Evolutionary conservation across 1,140 invertebrate species (phyloP).

Genomic region (Penaeus chinensis): DNA sequence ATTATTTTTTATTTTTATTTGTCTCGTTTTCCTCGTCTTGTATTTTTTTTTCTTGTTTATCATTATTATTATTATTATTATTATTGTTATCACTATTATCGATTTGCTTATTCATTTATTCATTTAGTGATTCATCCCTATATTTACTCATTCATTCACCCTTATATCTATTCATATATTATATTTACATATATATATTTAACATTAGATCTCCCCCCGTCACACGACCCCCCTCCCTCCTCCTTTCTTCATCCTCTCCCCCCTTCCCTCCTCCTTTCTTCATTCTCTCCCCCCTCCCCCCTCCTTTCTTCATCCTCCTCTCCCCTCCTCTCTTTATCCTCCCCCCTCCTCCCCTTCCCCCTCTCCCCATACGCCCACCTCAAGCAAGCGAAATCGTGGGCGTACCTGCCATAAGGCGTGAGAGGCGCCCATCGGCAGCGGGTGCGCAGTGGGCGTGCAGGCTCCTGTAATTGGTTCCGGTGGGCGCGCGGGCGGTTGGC

Average conservation of each 20-base stretch:
- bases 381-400: too few species aligned
- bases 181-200: too few species aligned
- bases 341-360: neutral
- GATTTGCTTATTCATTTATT: neutral
- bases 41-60: neutral
- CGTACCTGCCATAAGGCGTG: too few species aligned
- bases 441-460: too few species aligned
- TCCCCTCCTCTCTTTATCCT: neutral
- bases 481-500: too few species aligned
- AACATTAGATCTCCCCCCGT: too few species aligned
- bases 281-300: neutral
- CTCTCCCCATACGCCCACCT: neutral
- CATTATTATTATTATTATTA: neutral
- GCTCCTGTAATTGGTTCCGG: too few species aligned
- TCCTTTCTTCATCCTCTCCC: neutral
- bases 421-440: too few species aligned
- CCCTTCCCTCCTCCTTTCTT: neutral
- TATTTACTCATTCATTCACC: too few species aligned
- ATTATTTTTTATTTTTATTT: too few species aligned
- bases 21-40: too few species aligned
- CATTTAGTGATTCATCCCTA: neutral
- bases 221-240: constrained; percentile 4
- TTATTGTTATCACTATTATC: neutral
- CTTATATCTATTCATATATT: too few species aligned
- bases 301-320: neutral